Base-by-base conservation (phyloP, 2,113 vertebrate species). In the Hylia prasina region DNA sequence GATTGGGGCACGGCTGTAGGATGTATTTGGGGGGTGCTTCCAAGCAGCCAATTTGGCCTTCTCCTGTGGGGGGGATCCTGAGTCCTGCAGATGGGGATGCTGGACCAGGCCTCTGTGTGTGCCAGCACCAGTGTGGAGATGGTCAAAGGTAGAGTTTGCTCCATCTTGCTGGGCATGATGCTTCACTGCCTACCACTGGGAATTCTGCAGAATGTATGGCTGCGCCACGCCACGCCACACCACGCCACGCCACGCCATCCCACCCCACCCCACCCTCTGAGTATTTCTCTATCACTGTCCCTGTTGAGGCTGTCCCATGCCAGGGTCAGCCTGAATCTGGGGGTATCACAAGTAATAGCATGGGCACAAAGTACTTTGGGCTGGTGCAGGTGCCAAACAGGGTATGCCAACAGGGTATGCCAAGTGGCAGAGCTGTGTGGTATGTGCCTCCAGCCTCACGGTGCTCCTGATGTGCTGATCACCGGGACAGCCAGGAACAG, bases 101-200 rank as follows among this genome's bases (percentile, higher is more conserved):
- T 4, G 11, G 57, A 35, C 18, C 0, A 7, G 54, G 17, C 69
- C 33, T 37, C 11, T 20, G 4, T 12, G 12, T 54, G 51, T 76
- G 50, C 54, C 7, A 5, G 20, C 64, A 45, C 28, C 35, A 60
- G 25, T 0, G 0, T 27, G 47, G 76, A 51, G 56, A 56, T 15
- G 35, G 40, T 76, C 47, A 4, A 3, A 20, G 42, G 35, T 7
- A 57, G 45, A 3, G 5, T 86, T 94, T 61, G 16, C 53, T 66
- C 61, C 0, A 0, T 82, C 66, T 71, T 1, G 0, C 63, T 76
- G 71, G 42, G 24, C 27, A 17, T 0, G 1, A 33, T 45, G 47
- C 51, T 71, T 76, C 8, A 8, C 39, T 5, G 10, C 33, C 25
- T 31, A 6, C 22, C 0, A 0, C 10, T 58, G n/a, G 19, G 15